Percentiles rank a stretch among this genome's conserved stretches.
phyloP scores from a whole-genome alignment of 2,888 invertebrate species.

The Strigamia transsilvanica region DNA sequence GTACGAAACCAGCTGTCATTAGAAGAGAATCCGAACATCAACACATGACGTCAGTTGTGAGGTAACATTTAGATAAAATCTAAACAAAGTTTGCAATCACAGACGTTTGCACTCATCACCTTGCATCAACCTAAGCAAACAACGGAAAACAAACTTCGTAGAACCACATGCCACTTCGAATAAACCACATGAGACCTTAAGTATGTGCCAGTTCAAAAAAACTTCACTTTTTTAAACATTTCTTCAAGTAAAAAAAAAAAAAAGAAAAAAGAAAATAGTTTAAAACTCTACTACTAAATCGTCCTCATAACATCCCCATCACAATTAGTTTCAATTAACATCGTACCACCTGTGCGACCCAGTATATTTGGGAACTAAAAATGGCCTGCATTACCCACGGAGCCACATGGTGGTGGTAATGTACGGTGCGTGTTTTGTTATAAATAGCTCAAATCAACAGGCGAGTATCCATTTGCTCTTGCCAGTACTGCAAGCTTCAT shows the following conservation, averaged over 20 bases:
- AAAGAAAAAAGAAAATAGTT: neutral
- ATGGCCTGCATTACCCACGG: constrained; percentile 40
- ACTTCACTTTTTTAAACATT: neutral
- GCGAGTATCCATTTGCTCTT: constrained; percentile 37
- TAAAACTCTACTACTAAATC: neutral
- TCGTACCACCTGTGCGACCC: neutral
- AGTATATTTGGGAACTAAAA: neutral
- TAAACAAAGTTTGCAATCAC: constrained; percentile 20
- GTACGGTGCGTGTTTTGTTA: constrained; percentile 21
- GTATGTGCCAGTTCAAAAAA: neutral
- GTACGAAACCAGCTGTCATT: neutral
- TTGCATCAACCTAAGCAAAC: neutral
- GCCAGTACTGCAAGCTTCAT: constrained; percentile 9
- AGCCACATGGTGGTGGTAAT: constrained; percentile 43
- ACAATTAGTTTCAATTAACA: too few species aligned
- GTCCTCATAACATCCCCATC: too few species aligned
- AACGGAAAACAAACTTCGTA: constrained; percentile 34
- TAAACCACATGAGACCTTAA: constrained; percentile 37
- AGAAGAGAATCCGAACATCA: neutral
- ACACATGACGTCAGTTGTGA: constrained; percentile 27
- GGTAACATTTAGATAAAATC: constrained; percentile 29
- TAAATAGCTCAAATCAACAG: constrained; percentile 48
- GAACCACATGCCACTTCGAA: constrained; percentile 22
- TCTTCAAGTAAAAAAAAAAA: neutral
- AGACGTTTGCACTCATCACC: constrained; percentile 41